phyloP scores from a whole-genome alignment of 1,140 invertebrate genomes.

The Tetramorium alpestre region DNA sequence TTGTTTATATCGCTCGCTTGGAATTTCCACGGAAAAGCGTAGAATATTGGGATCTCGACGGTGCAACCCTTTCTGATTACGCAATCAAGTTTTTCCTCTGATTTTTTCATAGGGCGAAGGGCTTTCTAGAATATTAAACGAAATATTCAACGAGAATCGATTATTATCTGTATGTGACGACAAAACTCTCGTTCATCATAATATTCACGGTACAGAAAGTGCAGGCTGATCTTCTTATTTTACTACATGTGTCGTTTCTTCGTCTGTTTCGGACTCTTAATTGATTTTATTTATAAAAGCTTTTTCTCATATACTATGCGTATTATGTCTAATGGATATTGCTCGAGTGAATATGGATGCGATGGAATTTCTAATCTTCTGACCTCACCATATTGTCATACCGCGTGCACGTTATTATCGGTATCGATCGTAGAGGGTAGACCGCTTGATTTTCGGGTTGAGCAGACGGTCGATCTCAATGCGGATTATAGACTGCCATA shows the following conservation, averaged over 20 bases:
- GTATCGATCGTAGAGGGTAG: slow-evolving; percentile 52
- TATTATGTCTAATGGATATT: not conserved
- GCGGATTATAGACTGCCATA: slow-evolving; percentile 58
- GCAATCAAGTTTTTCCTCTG: not conserved
- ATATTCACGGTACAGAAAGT: not conserved
- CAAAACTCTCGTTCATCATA: not conserved
- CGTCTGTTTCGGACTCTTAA: not conserved
- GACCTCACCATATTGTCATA: slow-evolving; percentile 48
- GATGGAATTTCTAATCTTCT: slow-evolving; percentile 59
- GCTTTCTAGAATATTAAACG: slow-evolving; percentile 17
- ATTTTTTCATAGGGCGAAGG: not conserved
- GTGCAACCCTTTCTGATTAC: not conserved
- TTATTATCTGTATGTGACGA: slow-evolving; percentile 12
- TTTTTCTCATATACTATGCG: not conserved
- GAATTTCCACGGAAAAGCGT: not conserved
- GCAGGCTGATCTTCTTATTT: not conserved
- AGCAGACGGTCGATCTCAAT: slow-evolving; percentile 58
- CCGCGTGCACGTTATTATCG: slow-evolving; percentile 55
- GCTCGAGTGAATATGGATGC: slow-evolving; percentile 22
- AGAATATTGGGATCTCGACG: not conserved
- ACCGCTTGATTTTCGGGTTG: slow-evolving; percentile 58
- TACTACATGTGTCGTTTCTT: not conserved
- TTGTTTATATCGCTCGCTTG: slow-evolving; percentile 53
- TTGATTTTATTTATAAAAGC: slow-evolving; percentile 15
- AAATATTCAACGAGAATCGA: not conserved